Evolutionary conservation across 2,888 invertebrate genomes (phyloP).

Genomic region (Orthonevra nobilis): DNA sequence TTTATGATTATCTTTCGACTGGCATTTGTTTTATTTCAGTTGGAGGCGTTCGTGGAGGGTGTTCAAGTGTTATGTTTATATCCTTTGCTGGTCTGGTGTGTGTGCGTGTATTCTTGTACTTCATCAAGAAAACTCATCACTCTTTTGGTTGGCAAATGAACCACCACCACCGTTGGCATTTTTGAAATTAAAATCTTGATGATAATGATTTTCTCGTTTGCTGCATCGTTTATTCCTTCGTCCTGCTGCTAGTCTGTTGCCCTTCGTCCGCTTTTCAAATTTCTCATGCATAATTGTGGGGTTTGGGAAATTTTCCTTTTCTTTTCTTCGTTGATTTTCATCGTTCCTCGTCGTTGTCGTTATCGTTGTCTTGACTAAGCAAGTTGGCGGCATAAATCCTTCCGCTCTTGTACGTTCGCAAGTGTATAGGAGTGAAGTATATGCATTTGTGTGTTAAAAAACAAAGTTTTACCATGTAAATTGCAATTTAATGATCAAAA

Average conservation of each 20-base stretch:
- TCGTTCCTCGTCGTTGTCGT: constrained; percentile 17
- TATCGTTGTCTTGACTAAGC: constrained; percentile 28
- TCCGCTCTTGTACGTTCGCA: constrained; percentile 8
- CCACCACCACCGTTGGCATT: constrained; percentile 66
- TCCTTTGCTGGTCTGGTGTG: constrained; percentile 1
- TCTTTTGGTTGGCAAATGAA: constrained; percentile 60
- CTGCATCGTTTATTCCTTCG: too few species aligned
- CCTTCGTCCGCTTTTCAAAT: not conserved
- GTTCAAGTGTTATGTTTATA: not conserved
- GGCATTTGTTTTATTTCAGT: constrained; percentile 38
- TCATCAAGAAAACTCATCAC: constrained; percentile 63
- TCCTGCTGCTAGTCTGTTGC: not conserved
- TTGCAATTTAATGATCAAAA: constrained; percentile 71
- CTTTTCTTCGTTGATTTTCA: constrained; percentile 45
- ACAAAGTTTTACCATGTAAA: constrained; percentile 70
- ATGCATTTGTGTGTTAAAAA: constrained; percentile 45
- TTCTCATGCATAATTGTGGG: constrained; percentile 49
- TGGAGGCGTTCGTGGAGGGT: not conserved
- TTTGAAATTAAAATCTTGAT: constrained; percentile 66
- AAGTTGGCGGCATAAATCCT: constrained; percentile 57
- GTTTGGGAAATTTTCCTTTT: constrained; percentile 26
- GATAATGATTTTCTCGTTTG: constrained; percentile 55
- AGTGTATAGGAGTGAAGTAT: not conserved
- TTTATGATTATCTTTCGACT: constrained; percentile 39
- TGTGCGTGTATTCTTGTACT: too few species aligned